Base-by-base conservation (phyloP, 2,113 vertebrate genomes). In the Camelus bactrianus region DNA sequence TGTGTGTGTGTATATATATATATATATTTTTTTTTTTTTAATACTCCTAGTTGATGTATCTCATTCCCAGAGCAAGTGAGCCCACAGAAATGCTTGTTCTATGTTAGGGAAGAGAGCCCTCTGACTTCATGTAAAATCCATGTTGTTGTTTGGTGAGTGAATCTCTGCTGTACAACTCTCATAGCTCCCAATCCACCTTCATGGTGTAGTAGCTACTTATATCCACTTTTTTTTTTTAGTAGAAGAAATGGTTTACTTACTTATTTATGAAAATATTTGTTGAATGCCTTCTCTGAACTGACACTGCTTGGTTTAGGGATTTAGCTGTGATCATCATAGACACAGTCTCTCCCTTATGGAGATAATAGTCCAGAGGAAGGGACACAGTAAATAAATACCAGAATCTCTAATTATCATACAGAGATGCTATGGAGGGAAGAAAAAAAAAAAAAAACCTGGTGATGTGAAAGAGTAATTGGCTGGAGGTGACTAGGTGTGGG, bases 221-320 rank as follows among this genome's bases (percentile, higher is more conserved):
- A 72, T 13, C 38, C 54, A 13, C 16, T 56, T 65, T 8, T 32
- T 8, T 32, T 30, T 79, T 79, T 72, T 50, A 69, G 65, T 16
- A 95, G 52, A 94, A 94, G 30, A 77, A 93, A 75, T 73, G 26
- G 1, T 92, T 92, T 95, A 79, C 79, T 35, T 91, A 10, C 20
- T 6, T 89, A 58, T 60, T 56, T 30, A 95, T 88, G 54, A 58
- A 89, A 62, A 6, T 32, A 28, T n/a, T 62, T 72, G 54, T 8
- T 80, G 42, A 72, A 48, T 84, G 35, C 9, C 24, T 83, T 62
- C 58, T 70, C 12, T 73, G 81, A 54, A 42, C 48, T 46, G 89
- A 94, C 1, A 8, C 19, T 28, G 60, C 10, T 19, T 65, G 20
- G 16, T 88, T 56, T 80, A 35, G 12, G 8, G 32, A 70, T 75